Base-by-base conservation (phyloP, 2,113 vertebrate species). In the Stomatorhinus ivindoensis region DNA sequence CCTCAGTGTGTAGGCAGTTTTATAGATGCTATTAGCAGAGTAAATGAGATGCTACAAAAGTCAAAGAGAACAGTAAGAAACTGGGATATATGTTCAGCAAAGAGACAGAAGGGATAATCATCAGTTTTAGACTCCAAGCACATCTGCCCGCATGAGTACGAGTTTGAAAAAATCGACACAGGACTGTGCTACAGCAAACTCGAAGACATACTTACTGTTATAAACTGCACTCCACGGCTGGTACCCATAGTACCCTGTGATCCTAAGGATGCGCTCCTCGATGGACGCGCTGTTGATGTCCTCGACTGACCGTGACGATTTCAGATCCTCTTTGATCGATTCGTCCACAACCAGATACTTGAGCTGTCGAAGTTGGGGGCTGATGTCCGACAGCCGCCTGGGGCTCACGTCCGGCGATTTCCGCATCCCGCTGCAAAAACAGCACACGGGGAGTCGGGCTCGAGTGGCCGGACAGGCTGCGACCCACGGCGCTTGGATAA, bases 241-340 rank as follows among this genome's bases (percentile, higher is more conserved):
- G 92, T 98, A 98, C 91, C 98, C 97, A 89, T 99, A 99, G 93
- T 98, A 99, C 91, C 98, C 98, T 0, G 98, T 98, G 94, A 99
- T 99, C 55, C 96, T 92, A 90, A 97, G 42, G 92, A 99, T 99
- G 24, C 98, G 93, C 93, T 99, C 97, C 92, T 99, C 98, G 89
- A 98, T 98, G 91, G 97, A 97, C 48, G 96, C 96, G 90, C 96
- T 97, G 94, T 95, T 98, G 93, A 99, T 97, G 93, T 98, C 97
- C 92, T 98, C 97, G 88, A 99, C 96, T 0, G 97, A 98, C 91
- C 97, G 97, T 51, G 98, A 99, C 92, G 97, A 97, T 95, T 98
- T 98, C 93, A 98, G 91, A 80, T 98, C 98, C 94, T 99, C 98
- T 87, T 98, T 98, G 90, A 98, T 98, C 47, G 97, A 96, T 91